These are phyloP conservation scores for Lates japonicus DNA, from an alignment of 2,797 vertebrate species.

Conservation along the genomic window DNA sequence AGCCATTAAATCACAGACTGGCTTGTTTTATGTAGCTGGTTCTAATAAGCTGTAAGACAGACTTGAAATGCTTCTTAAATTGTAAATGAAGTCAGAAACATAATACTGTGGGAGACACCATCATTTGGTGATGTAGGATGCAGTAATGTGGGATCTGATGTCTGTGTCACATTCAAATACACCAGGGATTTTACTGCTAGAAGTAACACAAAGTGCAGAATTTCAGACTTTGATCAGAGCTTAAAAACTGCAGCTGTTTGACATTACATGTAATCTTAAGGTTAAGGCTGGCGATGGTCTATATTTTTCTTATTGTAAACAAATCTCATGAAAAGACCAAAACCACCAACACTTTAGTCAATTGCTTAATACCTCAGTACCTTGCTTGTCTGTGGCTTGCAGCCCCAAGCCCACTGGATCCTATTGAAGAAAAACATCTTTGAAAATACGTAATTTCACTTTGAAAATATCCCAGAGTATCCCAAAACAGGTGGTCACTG, in stretches of 20 bases:
- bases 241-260: background rate
- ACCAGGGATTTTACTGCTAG: slow-evolving; percentile 28
- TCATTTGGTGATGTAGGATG: slow-evolving; percentile 13
- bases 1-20: background rate
- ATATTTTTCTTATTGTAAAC: background rate
- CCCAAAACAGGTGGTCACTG: background rate
- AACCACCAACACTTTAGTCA: background rate
- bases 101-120: slow-evolving; percentile 21
- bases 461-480: background rate
- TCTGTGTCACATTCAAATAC: slow-evolving; percentile 34
- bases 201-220: slow-evolving; percentile 2
- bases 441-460: background rate
- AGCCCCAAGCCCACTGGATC: background rate
- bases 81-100: slow-evolving; percentile 19
- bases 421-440: background rate
- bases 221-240: slow-evolving; percentile 7
- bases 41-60: slow-evolving; percentile 7
- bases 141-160: slow-evolving; percentile 8
- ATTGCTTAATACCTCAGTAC: background rate
- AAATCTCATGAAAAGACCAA: background rate
- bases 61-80: background rate
- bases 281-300: background rate
- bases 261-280: background rate
- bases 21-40: slow-evolving; percentile 18
- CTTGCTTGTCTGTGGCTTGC: background rate